Conservation (phyloP, 35 echinoderm and acorn worm species). For the Diadema setosum region DNA sequence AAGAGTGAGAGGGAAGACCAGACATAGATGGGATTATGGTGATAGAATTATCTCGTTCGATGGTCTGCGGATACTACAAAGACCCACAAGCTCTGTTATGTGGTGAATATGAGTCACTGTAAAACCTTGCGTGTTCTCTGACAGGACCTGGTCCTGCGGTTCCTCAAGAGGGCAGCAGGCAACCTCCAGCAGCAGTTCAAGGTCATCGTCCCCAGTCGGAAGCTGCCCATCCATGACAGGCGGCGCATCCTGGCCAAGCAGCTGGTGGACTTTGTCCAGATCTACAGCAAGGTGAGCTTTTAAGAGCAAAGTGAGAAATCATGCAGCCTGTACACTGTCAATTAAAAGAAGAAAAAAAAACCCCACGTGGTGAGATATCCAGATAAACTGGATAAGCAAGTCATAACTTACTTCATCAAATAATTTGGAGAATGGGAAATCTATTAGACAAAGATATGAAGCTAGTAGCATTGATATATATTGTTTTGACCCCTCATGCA, state of each 20-base stretch:
- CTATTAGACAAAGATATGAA: neutral
- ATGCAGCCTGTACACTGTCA: too few relatives aligned
- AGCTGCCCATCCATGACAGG: slow-evolving; percentile 86
- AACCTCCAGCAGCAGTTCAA: slow-evolving; percentile 96
- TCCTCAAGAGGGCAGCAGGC: slow-evolving; percentile 91
- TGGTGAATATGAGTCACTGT: too few relatives aligned
- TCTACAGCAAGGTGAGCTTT: slow-evolving; percentile 85
- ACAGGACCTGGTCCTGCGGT: slow-evolving; percentile 92
- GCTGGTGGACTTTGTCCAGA: slow-evolving; percentile 93
- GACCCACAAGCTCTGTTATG: too few relatives aligned
- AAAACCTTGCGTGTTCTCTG: too few relatives aligned
- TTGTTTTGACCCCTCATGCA: neutral
- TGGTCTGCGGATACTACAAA: too few relatives aligned
- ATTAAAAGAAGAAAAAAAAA: neutral
- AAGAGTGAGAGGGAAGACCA: too few relatives aligned
- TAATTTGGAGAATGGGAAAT: neutral
- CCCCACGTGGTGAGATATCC: neutral
- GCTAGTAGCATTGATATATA: neutral
- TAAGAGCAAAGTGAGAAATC: neutral
- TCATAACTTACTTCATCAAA: neutral
- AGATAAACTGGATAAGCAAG: neutral
- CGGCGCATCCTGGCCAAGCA: slow-evolving; percentile 97
- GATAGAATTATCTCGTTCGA: too few relatives aligned
- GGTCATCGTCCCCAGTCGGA: slow-evolving; percentile 96
- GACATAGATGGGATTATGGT: too few relatives aligned